phyloP scores from a whole-genome alignment of 1,140 invertebrate species.

The Lucilia cuprina region DNA sequence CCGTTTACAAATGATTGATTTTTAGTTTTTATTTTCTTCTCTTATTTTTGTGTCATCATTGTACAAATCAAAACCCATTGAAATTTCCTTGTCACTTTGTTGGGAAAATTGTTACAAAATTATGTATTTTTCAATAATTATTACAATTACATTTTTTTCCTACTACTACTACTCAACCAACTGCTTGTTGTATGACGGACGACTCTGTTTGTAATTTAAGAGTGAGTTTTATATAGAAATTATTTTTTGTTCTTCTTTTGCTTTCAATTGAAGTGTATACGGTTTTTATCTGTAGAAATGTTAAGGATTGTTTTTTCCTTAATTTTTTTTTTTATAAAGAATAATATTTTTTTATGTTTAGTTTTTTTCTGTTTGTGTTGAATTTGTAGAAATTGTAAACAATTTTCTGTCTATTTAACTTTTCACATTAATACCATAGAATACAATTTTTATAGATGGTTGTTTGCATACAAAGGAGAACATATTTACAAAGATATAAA shows the following conservation, averaged over 20 bases:
- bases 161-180: not conserved
- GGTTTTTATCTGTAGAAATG: too few species aligned
- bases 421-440: slow-evolving; percentile 12
- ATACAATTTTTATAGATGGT: not conserved
- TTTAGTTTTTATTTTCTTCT: too few species aligned
- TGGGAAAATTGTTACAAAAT: too few species aligned
- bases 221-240: not conserved
- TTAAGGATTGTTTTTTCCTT: not conserved
- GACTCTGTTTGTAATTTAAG: not conserved
- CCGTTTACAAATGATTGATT: too few species aligned
- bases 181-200: too few species aligned
- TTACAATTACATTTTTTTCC: not conserved
- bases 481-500: not conserved
- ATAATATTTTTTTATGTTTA: not conserved
- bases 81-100: too few species aligned
- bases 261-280: not conserved
- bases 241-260: not conserved
- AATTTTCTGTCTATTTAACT: slow-evolving; percentile 35
- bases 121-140: too few species aligned
- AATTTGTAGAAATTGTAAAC: slow-evolving; percentile 7
- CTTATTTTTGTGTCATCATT: too few species aligned
- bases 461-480: not conserved
- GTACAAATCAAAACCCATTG: too few species aligned
- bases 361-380: not conserved
- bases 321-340: too few species aligned